A percentile compares a stretch with the other conserved stretches of the same genome.
Evolutionary conservation across 2,113 vertebrate genomes (phyloP).

Genomic region (Pterocles orientalis): DNA sequence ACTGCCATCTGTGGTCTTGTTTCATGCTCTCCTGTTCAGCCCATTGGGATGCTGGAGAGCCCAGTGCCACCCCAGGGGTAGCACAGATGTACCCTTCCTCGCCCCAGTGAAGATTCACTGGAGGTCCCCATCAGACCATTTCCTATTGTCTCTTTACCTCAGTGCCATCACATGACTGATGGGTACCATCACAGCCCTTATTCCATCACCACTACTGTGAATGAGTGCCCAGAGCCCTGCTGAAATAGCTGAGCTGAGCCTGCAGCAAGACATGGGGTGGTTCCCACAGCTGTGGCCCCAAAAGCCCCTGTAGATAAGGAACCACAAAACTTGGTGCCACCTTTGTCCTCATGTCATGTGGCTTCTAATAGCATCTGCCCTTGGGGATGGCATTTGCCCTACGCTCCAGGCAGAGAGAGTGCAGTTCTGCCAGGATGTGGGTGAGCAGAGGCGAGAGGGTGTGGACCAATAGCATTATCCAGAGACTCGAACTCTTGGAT

Average conservation of each 20-base stretch:
- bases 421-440: neutral
- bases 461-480: neutral
- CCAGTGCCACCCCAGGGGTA: neutral
- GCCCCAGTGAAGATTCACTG: neutral
- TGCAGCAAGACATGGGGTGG: rapidly evolving
- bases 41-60: neutral
- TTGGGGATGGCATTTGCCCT: neutral
- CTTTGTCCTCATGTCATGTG: neutral
- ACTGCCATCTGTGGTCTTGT: neutral
- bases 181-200: neutral
- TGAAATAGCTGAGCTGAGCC: neutral
- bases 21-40: neutral
- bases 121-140: neutral
- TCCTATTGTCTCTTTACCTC: neutral
- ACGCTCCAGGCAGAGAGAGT: neutral
- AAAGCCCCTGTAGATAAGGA: neutral
- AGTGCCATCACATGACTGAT: rapidly evolving
- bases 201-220: neutral
- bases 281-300: neutral
- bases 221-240: rapidly evolving
- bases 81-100: neutral
- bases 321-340: neutral
- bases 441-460: neutral
- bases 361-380: neutral
- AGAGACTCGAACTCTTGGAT: neutral